Evolutionary conservation across 2,797 vertebrate species (phyloP).

Genomic region (Pygocentrus nattereri): DNA sequence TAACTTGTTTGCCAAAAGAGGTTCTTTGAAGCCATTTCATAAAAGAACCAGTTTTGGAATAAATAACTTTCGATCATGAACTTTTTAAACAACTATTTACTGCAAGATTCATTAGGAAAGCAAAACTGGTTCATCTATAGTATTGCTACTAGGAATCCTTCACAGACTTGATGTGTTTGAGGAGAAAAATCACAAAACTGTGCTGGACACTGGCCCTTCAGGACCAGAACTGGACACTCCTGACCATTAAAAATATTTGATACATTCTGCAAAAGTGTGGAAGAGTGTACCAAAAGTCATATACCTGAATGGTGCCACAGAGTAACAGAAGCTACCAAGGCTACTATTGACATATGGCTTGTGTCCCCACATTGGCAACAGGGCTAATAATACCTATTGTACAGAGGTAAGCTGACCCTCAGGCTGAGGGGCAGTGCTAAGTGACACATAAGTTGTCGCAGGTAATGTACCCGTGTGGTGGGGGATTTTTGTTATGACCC

Average conservation of each 20-base stretch:
- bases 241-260: background rate
- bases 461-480: slow-evolving; percentile 23
- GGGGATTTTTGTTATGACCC: slow-evolving; percentile 12
- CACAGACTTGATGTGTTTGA: rapidly evolving
- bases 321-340: slow-evolving; percentile 5
- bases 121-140: too few species aligned
- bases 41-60: too few species aligned
- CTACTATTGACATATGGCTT: slow-evolving; percentile 27
- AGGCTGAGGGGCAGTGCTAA: slow-evolving; percentile 42
- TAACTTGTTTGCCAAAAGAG: too few species aligned
- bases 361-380: slow-evolving; percentile 59
- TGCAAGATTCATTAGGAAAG: too few species aligned
- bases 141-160: too few species aligned
- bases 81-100: too few species aligned
- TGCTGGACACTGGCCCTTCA: background rate
- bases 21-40: too few species aligned
- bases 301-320: background rate
- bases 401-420: slow-evolving; percentile 64
- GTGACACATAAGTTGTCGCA: slow-evolving; percentile 39
- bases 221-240: background rate
- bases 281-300: background rate
- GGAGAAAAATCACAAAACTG: too few species aligned
- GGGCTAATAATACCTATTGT: slow-evolving; percentile 64
- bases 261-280: background rate
- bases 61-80: too few species aligned